Conservation (phyloP, 2,113 vertebrate species). For the Limnothrissa miodon region DNA sequence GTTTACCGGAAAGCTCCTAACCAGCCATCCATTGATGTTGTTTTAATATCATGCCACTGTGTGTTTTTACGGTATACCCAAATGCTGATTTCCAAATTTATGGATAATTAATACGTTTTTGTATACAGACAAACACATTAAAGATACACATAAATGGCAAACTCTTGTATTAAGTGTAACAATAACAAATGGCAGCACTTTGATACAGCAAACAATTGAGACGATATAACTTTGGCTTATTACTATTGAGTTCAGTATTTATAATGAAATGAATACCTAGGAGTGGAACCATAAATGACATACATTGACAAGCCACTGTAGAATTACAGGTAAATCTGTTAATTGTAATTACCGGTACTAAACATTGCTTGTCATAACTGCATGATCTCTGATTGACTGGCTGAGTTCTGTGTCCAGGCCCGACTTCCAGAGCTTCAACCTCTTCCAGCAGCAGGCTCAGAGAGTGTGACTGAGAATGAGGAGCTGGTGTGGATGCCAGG, state of each 20-base stretch:
- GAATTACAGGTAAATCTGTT: background rate
- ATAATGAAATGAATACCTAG: background rate
- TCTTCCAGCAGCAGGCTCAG: slow-evolving; percentile 74
- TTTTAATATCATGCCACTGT: too few relatives aligned
- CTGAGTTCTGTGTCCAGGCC: slow-evolving; percentile 74
- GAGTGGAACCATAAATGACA: background rate
- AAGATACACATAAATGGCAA: too few relatives aligned
- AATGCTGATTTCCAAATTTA: too few relatives aligned
- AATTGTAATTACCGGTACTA: background rate
- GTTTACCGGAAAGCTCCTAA: too few relatives aligned
- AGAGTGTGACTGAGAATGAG: slow-evolving; percentile 85
- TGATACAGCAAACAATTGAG: background rate
- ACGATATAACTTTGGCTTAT: background rate
- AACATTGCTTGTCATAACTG: background rate
- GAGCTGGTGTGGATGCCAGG: slow-evolving; percentile 97
- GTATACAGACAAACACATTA: too few relatives aligned
- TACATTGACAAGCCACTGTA: too few relatives aligned
- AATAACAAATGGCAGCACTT: background rate
- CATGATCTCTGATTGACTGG: background rate
- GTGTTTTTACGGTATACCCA: too few relatives aligned
- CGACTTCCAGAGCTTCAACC: slow-evolving; percentile 95
- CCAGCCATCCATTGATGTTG: too few relatives aligned
- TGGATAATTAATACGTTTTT: too few relatives aligned
- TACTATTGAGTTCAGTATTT: background rate
- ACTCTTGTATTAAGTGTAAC: too few relatives aligned